These are phyloP conservation scores for Pteronotus mesoamericanus DNA, from an alignment of 2,797 vertebrate species.

Conservation along the genomic window DNA sequence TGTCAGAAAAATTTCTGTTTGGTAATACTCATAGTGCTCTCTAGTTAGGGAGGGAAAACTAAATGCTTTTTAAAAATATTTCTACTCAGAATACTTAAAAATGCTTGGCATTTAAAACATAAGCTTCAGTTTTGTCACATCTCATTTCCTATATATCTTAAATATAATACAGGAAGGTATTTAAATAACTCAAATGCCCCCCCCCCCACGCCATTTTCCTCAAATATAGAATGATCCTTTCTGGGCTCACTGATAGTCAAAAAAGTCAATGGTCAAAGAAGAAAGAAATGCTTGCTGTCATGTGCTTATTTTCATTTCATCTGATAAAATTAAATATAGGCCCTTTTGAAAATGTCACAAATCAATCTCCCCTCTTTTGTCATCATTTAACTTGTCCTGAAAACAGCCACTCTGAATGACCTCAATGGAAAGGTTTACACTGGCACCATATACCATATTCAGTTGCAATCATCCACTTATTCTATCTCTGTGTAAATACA, in stretches of 20 bases:
- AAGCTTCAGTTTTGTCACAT: conserved; percentile 7
- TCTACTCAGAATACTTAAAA: conserved; percentile 19
- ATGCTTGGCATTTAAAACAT: neutral
- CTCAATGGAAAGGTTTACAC: neutral
- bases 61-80: conserved; percentile 39
- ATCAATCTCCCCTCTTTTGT: conserved; percentile 26
- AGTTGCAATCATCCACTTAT: neutral
- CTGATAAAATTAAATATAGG: conserved; percentile 31
- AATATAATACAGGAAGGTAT: conserved; percentile 6
- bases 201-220: neutral
- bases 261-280: neutral
- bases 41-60: neutral
- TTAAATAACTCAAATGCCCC: neutral
- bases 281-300: neutral
- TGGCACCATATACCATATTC: neutral
- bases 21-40: neutral
- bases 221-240: conserved; percentile 36
- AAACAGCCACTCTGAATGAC: conserved; percentile 32
- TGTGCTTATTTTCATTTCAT: conserved; percentile 38
- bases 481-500: neutral
- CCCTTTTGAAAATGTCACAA: conserved; percentile 34
- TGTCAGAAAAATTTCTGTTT: conserved; percentile 28
- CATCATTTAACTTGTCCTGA: neutral
- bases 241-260: neutral
- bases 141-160: conserved; percentile 4